phyloP scores from a whole-genome alignment of 1,140 invertebrate genomes.

The Idris sp. region DNA sequence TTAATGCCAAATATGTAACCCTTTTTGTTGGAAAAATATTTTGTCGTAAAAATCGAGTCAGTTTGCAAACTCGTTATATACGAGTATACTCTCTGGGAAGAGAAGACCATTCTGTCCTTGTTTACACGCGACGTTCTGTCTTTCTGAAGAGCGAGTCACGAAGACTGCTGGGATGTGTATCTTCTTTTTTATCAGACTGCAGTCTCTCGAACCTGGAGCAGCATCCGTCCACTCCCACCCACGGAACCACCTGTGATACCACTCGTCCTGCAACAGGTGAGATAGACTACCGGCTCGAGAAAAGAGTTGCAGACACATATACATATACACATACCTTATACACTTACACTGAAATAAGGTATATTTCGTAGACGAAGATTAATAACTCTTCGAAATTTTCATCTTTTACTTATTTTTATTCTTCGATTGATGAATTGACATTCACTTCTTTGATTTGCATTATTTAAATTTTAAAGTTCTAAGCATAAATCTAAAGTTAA shows the following conservation, averaged over 20 bases:
- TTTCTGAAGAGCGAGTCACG: slow-evolving; percentile 34
- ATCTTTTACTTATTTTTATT: too few relatives aligned
- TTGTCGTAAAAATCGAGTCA: too few relatives aligned
- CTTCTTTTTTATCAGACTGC: slow-evolving; percentile 73
- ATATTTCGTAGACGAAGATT: slow-evolving; percentile 6
- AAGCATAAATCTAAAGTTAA: too few relatives aligned
- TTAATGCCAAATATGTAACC: slow-evolving; percentile 24
- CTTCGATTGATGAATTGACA: too few relatives aligned
- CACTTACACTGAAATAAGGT: too few relatives aligned
- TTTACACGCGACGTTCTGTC: slow-evolving; percentile 24
- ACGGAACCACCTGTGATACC: slow-evolving; percentile 72
- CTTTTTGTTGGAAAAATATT: too few relatives aligned
- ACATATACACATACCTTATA: too few relatives aligned
- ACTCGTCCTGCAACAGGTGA: slow-evolving; percentile 68
- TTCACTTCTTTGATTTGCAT: too few relatives aligned
- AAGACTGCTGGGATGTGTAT: slow-evolving; percentile 65
- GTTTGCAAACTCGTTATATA: slow-evolving; percentile 37
- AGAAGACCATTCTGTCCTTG: slow-evolving; percentile 32
- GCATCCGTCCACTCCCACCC: slow-evolving; percentile 70
- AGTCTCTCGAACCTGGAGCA: slow-evolving; percentile 69
- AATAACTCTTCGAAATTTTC: slow-evolving; percentile 1
- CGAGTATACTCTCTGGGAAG: slow-evolving; percentile 36
- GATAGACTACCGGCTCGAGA: slow-evolving; percentile 53
- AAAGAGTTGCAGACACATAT: slow-evolving; percentile 21
- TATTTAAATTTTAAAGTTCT: too few relatives aligned